Percentiles rank a stretch among this genome's conserved stretches.
phyloP scores from a whole-genome alignment of 2,888 invertebrate species.

The Onthophagus sagittarius region DNA sequence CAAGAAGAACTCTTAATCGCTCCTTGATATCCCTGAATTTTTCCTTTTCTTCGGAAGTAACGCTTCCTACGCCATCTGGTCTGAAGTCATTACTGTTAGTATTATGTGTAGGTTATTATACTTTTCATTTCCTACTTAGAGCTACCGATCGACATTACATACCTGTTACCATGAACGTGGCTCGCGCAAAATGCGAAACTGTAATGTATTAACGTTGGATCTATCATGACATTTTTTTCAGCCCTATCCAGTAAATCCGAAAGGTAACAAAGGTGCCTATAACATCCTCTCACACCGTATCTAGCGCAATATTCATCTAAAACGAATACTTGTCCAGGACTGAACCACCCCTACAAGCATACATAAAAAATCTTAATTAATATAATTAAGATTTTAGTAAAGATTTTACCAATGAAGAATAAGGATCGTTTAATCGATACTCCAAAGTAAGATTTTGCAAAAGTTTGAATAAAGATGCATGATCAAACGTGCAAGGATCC shows the following conservation, averaged over 20 bases:
- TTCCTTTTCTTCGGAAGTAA: conserved; percentile 96
- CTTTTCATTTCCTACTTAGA: not conserved
- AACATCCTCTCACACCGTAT: conserved; percentile 96
- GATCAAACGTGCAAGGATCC: conserved; percentile 97
- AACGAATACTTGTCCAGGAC: conserved; percentile 98
- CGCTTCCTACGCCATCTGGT: conserved; percentile 98
- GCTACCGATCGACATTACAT: conserved; percentile 41
- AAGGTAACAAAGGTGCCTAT: conserved; percentile 93
- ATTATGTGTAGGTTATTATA: conserved; percentile 44
- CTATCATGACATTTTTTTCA: conserved; percentile 89
- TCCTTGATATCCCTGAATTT: conserved; percentile 98
- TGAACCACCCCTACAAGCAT: conserved; percentile 89
- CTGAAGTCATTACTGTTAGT: conserved; percentile 58
- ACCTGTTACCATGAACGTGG: conserved; percentile 99
- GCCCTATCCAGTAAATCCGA: conserved; percentile 92
- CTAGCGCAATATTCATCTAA: conserved; percentile 96
- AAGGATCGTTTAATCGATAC: conserved; percentile 95
- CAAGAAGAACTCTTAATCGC: conserved; percentile 83
- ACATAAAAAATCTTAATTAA: conserved; percentile 1
- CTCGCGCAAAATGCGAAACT: conserved; percentile 99
- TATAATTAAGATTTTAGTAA: no score
- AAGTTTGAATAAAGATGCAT: conserved; percentile 86
- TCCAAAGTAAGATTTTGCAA: conserved; percentile 92
- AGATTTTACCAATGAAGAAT: conserved; percentile 82
- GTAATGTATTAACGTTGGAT: conserved; percentile 97